Percentiles rank a stretch among this genome's conserved stretches.
Conservation (phyloP, 2,888 invertebrate species). For the Melipona beecheii region DNA sequence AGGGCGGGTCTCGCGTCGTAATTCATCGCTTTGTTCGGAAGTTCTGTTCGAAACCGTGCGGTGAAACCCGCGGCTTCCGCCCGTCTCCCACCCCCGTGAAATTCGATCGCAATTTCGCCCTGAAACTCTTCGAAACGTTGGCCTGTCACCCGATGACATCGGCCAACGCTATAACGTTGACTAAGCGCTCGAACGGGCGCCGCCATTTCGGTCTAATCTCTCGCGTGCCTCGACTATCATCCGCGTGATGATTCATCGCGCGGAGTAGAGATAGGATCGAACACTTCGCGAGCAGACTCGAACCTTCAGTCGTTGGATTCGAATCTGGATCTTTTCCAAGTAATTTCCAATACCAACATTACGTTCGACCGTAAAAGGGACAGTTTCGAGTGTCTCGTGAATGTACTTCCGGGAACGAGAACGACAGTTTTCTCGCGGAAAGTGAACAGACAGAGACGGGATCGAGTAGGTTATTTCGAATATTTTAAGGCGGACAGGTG, state of each 20-base stretch:
- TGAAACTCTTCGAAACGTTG: constrained; percentile 25
- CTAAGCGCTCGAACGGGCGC: constrained; percentile 18
- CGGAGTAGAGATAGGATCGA: too few relatives aligned
- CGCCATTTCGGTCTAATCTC: constrained; percentile 19
- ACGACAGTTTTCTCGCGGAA: too few relatives aligned
- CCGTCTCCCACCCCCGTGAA: constrained; percentile 13
- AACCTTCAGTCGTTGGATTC: too few relatives aligned
- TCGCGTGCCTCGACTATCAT: neutral
- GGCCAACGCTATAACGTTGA: constrained; percentile 8
- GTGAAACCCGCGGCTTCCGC: constrained; percentile 1
- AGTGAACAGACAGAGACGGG: too few relatives aligned
- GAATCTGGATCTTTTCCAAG: too few relatives aligned
- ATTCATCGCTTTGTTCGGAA: constrained; percentile 63
- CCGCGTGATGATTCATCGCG: neutral
- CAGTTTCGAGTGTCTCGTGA: too few relatives aligned
- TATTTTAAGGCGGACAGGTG: too few relatives aligned
- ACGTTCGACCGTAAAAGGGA: too few relatives aligned
- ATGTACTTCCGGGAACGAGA: too few relatives aligned
- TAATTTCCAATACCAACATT: too few relatives aligned
- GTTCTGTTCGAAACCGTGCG: constrained; percentile 23
- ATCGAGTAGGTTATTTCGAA: too few relatives aligned
- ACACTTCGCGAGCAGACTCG: too few relatives aligned
- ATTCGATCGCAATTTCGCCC: constrained; percentile 37
- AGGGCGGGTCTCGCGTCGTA: constrained; percentile 44
- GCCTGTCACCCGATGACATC: constrained; percentile 16